A percentile compares a stretch with the other conserved stretches of the same genome.
Conservation (phyloP, 2,797 vertebrate genomes). For the Nasua narica region DNA sequence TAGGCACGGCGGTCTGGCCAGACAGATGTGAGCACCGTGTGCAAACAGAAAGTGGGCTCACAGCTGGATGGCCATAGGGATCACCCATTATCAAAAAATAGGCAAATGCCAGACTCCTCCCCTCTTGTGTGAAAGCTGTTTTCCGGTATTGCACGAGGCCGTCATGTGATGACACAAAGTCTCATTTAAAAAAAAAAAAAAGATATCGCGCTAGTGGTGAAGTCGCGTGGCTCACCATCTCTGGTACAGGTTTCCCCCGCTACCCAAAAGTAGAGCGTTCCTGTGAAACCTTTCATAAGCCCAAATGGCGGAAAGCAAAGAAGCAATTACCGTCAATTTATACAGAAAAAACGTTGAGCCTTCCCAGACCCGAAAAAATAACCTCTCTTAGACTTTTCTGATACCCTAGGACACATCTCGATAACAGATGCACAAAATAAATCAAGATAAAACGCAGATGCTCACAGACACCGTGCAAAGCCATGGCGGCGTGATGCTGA, state of each 20-base stretch:
- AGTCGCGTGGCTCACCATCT: not conserved
- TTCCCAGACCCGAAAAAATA: not conserved
- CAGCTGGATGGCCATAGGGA: accelerated
- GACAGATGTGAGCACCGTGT: not conserved
- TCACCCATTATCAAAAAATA: not conserved
- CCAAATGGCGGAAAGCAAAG: not conserved
- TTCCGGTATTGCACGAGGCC: not conserved
- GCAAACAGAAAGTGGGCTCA: not conserved
- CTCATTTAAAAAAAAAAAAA: not conserved
- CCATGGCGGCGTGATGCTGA: not conserved
- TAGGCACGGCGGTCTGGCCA: not conserved
- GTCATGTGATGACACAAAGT: not conserved
- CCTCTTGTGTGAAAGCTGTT: not conserved
- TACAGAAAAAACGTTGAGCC: not conserved
- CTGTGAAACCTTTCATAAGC: not conserved
- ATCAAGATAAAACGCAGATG: not conserved
- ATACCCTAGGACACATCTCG: not conserved
- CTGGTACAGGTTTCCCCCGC: not conserved
- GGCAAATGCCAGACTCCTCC: not conserved
- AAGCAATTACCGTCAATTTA: not conserved
- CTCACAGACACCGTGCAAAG: not conserved
- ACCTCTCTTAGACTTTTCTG: not conserved
- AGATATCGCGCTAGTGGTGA: not conserved
- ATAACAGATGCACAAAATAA: not conserved
- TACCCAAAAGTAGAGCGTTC: not conserved